Base-by-base conservation (phyloP, 2,888 invertebrate species). In the Eucriotettix oculatus region DNA sequence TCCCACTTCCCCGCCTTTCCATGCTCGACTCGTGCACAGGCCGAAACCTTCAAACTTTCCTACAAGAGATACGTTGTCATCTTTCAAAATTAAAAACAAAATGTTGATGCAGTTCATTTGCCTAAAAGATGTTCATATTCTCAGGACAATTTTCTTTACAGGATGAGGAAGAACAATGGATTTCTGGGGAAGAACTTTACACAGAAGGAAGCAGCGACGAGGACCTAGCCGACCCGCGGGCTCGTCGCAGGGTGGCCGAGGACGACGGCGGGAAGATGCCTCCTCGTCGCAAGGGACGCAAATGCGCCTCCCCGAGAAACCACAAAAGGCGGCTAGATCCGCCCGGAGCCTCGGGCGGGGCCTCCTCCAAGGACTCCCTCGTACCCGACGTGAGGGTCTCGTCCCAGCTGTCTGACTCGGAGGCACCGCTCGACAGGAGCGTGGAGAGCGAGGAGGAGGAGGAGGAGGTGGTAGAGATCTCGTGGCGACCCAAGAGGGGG, bases 141-240 rank as follows among this genome's bases (percentile, higher is more conserved):
- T 29, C 29, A 29, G 3, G 7, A 29, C 29, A 29, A 41, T 10
- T 9, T 55, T 55, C 42, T 61, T 59, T 64, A 1, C 63, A 75
- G 75, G 74, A 74, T 59, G 74, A 75, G 54, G 75, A 76, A 57
- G 74, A 75, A 44, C 68, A 71, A 52, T 76, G 75, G 75, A 76
- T 76, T 59, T 76, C 75, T 5, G 74, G 74, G n/a, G 75, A 76
- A 66, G 75, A 76, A 64, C 66, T 76, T n/a, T 72, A 71, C 62
- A 75, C 75, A 12, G 76, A 76, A 61, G 75, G 75, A 42, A 76
- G 71, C 58, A 72, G 72, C 60, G 72, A 75, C 62, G 75, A 75
- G 61, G 75, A 75, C 54, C 72, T 71, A 53, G 68, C 68, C 16
- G 61, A 60, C 14, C 16, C 43, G 14, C 44, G 63, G 17, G 58